Percentiles rank a stretch among this genome's conserved stretches.
Evolutionary conservation across 2,888 invertebrate species (phyloP).

Genomic region (Gortyna flavago): DNA sequence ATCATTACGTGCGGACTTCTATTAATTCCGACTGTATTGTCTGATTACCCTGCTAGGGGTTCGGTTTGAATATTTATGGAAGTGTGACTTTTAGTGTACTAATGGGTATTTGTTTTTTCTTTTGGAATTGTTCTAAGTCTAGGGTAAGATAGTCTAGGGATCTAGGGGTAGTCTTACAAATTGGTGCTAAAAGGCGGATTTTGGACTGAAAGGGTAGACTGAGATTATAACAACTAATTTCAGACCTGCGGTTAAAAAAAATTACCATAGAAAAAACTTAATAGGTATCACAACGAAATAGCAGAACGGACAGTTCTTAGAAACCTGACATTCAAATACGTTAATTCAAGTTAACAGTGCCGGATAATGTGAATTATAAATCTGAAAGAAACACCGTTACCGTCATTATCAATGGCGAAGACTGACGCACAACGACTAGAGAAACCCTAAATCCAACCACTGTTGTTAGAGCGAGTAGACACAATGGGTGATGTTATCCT

Average conservation of each 20-base stretch:
- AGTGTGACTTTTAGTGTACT: conserved; percentile 31
- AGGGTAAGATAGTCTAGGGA: no score
- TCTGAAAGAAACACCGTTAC: conserved; percentile 19
- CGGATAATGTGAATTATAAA: not conserved
- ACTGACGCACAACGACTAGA: conserved; percentile 15
- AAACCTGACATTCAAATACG: not conserved
- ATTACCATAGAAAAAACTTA: not conserved
- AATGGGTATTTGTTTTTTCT: conserved; percentile 19
- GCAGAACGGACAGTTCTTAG: not conserved
- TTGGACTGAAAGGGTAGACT: not conserved
- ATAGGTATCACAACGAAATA: not conserved
- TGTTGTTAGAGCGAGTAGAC: conserved; percentile 40
- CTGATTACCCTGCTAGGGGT: conserved; percentile 52
- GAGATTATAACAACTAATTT: not conserved
- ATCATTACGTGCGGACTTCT: conserved; percentile 67
- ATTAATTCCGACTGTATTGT: conserved; percentile 63
- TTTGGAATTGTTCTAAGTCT: not conserved
- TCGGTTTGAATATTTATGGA: conserved; percentile 49
- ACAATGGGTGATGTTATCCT: conserved; percentile 41
- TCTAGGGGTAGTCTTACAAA: no score
- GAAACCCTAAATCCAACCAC: conserved; percentile 32
- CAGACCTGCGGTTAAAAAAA: not conserved
- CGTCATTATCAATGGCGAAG: conserved; percentile 21
- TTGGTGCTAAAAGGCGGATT: not conserved
- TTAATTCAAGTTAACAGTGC: not conserved